Base-by-base conservation (phyloP, 2,113 vertebrate species). In the Prochilodus magdalenae region DNA sequence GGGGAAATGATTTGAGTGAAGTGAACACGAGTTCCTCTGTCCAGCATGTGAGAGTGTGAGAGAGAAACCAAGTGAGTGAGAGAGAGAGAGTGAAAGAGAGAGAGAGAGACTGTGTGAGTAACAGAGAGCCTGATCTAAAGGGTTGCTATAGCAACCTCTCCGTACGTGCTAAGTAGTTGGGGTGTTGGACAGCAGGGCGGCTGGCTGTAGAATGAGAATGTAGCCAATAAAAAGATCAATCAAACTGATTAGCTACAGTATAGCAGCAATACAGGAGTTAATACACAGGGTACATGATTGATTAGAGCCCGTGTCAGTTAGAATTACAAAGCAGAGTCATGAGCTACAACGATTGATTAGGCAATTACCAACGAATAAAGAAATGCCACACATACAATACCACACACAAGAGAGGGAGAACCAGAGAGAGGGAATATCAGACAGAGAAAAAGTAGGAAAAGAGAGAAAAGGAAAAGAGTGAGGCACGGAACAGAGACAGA, bases 221-320 rank as follows among this genome's bases (percentile, higher is more conserved):
- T 14, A 51, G 49, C 75, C 85, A 51, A 81, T 83, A 79, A 85
- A 83, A 76, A 80, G 86, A 87, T 87, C 83, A 84, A 87, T 87
- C 83, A 79, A 51, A 82, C 55, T 87, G 83, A 87, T 87, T 84
- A 84, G 83, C 51, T 71, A 44, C 67, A 79, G 83, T 65, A 60
- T 77, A 76, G 79, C 66, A 27, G 83, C 72, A 76, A 79, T 79
- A 82, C 82, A 75, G 77, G 75, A 83, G 86, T 78, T 80, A 82
- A 84, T 77, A 80, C 80, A 77, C 57, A 63, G 75, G 20, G 76
- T 71, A 74, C 49, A 80, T 83, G 85, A 81, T 77, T 83, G 81
- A 86, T 86, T 78, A 74, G 60, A 53, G 67, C 59, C 74, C 20
- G 75, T 72, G 80, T 85, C 85, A 36, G 74, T 83, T 82, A 76